These are phyloP conservation scores for Zhengitettix transpicula DNA, from an alignment of 2,888 invertebrate genomes.

Conservation along the genomic window DNA sequence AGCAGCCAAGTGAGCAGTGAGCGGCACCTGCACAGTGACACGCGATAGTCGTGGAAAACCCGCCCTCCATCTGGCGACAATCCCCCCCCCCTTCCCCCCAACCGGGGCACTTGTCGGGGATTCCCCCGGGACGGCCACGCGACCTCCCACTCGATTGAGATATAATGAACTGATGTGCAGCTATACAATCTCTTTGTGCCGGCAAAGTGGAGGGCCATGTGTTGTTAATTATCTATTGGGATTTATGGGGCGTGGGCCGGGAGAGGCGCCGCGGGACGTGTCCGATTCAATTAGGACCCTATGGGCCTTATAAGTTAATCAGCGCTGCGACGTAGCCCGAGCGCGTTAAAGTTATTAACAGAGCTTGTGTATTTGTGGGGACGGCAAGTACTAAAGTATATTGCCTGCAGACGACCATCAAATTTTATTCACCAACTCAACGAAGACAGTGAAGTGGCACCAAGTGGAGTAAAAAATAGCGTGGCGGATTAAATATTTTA, in stretches of 20 bases:
- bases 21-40: background rate
- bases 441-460: too few relatives aligned
- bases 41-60: background rate
- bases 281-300: background rate
- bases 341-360: too few relatives aligned
- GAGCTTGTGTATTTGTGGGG: too few relatives aligned
- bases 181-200: background rate
- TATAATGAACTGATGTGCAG: background rate
- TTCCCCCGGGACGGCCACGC: background rate
- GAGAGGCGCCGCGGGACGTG: background rate
- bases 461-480: too few relatives aligned
- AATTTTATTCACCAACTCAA: too few relatives aligned
- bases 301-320: background rate
- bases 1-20: background rate
- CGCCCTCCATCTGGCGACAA: background rate
- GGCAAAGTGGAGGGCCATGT: conserved; percentile 1
- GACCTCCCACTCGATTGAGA: background rate
- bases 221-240: conserved; percentile 11
- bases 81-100: too few relatives aligned
- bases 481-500: too few relatives aligned
- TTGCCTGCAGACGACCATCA: too few relatives aligned
- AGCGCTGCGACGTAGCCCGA: too few relatives aligned
- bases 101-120: background rate
- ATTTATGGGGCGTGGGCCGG: conserved; percentile 5
- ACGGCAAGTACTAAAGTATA: too few relatives aligned